Evolutionary conservation across 2,113 vertebrate genomes (phyloP), one percentile per base, ranked within the genome.

Genomic region (Micronycteris hirsuta): DNA sequence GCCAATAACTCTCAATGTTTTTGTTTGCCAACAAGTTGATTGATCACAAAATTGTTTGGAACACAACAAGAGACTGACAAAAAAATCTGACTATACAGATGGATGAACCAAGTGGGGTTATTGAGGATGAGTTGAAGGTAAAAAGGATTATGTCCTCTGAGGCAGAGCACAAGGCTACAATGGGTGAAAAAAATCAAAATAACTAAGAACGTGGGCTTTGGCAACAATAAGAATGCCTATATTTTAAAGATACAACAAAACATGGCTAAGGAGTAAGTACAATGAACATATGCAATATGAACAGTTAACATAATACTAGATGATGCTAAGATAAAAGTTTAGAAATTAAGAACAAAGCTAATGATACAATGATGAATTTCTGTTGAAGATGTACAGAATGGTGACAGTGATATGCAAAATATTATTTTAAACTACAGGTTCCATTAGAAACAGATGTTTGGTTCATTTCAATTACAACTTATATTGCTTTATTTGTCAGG

Each of bases 111-210:
- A 93, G 86, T 95, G 74, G 61, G 52, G 10, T 56, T 84, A 41
- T 86, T 95, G 86, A 91, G 52, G 20, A 88, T 83, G 61, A 74
- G 15, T 83, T 33, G 74, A 78, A 91, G 82, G 33, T 91, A 86
- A 85, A 89, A 58, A 83, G 92, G 41, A 90, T 74, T 68, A 45
- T 96, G 89, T 93, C 96, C 93, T 74, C 56, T 88, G 70, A 94
- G 65, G 20, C 56, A 76, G 28, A 94, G 28, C 10, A 49, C 31
- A n/a, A 84, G 36, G 11, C 15, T 73, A 16, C 52, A 61, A 31
- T 47, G 52, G 36, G 8, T 77, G 45, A 43, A 22, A 74, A 58
- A 65, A 87, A 43, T 38, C 33, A 84, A 43, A 78, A 63, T 84
- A 77, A 68, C 14, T 71, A 56, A 68, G 20, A 94, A 74, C 5